A percentile compares a stretch with the other conserved stretches of the same genome.
Conservation (phyloP, 2,113 vertebrate species). For the Phainopepla nitens region DNA sequence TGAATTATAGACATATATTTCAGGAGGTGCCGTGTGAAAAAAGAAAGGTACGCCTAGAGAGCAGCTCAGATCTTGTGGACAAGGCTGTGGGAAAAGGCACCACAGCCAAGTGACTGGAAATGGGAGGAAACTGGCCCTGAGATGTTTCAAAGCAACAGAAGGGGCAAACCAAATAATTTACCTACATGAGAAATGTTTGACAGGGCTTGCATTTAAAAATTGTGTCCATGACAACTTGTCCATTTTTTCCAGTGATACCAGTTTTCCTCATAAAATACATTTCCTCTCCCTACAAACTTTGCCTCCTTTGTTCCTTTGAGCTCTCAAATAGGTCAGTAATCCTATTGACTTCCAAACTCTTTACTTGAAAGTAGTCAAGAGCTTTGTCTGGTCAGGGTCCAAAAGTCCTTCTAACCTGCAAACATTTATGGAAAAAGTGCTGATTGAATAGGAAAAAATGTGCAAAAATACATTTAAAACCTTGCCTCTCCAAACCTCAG, state of each 20-base stretch:
- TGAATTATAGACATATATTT: conserved; percentile 1
- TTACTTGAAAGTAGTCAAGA: background rate
- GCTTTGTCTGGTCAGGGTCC: background rate
- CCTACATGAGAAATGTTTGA: no score
- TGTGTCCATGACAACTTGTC: background rate
- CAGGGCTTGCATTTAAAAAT: background rate
- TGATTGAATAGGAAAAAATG: background rate
- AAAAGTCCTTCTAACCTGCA: background rate
- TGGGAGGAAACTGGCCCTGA: background rate
- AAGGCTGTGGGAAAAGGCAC: conserved; percentile 24
- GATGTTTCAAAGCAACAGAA: background rate
- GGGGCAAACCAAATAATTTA: background rate
- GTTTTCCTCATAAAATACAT: conserved; percentile 1
- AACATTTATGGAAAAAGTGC: background rate
- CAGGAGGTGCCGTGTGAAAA: background rate
- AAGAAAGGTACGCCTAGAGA: background rate
- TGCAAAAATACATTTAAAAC: background rate
- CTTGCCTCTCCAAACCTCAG: background rate
- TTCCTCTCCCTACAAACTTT: background rate
- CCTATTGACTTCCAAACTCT: background rate
- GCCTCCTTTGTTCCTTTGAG: background rate
- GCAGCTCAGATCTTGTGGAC: background rate
- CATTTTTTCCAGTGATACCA: background rate
- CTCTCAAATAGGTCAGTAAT: background rate
- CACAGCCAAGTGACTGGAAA: background rate